Conservation (phyloP, 2,113 vertebrate species). For the Etheostoma spectabile region DNA sequence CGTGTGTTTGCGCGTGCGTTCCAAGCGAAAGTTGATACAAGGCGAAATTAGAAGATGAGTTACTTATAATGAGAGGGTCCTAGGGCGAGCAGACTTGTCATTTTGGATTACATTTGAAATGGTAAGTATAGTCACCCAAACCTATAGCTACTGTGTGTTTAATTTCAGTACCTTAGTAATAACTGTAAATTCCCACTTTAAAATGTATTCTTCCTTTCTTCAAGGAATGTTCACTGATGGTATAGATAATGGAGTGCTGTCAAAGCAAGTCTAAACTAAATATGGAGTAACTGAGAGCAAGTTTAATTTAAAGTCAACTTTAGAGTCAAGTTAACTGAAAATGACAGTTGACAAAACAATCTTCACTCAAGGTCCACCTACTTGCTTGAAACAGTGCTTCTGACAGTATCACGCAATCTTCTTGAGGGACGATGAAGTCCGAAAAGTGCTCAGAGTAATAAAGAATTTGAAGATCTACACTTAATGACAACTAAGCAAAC, state of each 20-base stretch:
- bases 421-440: not conserved
- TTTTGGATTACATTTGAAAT: constrained; percentile 43
- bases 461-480: not conserved
- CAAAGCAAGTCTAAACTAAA: not conserved
- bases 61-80: constrained; percentile 55
- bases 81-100: constrained; percentile 31
- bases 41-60: constrained; percentile 58
- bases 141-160: constrained; percentile 15
- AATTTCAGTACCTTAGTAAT: constrained; percentile 27
- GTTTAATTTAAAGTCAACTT: no score
- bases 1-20: not conserved
- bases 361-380: no score
- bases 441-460: not conserved
- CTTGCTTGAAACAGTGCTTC: not conserved
- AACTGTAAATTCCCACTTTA: constrained; percentile 22
- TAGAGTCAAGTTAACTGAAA: not conserved
- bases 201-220: constrained; percentile 7
- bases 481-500: not conserved
- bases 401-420: not conserved
- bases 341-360: not conserved
- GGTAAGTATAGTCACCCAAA: constrained; percentile 38
- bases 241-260: not conserved
- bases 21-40: constrained; percentile 45
- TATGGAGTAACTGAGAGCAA: not conserved
- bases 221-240: not conserved